These are phyloP conservation scores for Reinhardtius hippoglossoides DNA, from an alignment of 2,113 vertebrate genomes.

Conservation along the genomic window DNA sequence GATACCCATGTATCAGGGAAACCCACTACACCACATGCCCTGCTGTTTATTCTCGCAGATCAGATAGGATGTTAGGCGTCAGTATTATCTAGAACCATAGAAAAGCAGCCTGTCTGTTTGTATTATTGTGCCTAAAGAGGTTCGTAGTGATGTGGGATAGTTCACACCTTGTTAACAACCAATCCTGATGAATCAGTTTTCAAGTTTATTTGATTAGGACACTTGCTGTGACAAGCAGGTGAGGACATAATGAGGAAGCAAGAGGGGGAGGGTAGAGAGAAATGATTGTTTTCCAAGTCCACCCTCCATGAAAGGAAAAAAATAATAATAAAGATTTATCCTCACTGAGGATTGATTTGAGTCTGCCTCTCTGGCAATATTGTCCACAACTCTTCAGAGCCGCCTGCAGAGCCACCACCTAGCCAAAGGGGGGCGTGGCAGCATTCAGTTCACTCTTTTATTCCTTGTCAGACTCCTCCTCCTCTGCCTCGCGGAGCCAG, in stretches of 20 bases:
- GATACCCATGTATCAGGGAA: conserved; percentile 45
- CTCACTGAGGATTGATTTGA: conserved; percentile 79
- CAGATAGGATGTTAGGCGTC: conserved; percentile 64
- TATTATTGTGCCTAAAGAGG: conserved; percentile 56
- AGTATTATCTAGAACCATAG: conserved; percentile 66
- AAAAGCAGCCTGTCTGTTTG: conserved; percentile 79
- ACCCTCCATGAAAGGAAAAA: conserved; percentile 66
- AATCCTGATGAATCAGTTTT: conserved; percentile 74
- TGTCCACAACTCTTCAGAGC: conserved; percentile 51
- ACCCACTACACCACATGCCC: conserved; percentile 54
- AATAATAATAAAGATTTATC: conserved; percentile 69
- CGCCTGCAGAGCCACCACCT: conserved; percentile 50
- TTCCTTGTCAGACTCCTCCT: conserved; percentile 95
- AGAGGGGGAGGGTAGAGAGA: conserved; percentile 62
- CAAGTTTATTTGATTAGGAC: conserved; percentile 77
- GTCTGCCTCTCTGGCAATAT: conserved; percentile 73
- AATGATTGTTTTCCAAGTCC: conserved; percentile 79
- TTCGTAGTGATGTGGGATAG: conserved; percentile 70
- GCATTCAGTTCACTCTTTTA: conserved; percentile 73
- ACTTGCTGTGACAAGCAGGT: conserved; percentile 74
- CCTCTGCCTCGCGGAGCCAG: conserved; percentile 94
- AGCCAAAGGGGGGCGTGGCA: conserved; percentile 41
- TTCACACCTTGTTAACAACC: conserved; percentile 73
- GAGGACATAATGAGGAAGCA: conserved; percentile 64
- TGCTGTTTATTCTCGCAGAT: conserved; percentile 34